phyloP scores from a whole-genome alignment of 2,888 invertebrate genomes.

The Arctia plantaginis region DNA sequence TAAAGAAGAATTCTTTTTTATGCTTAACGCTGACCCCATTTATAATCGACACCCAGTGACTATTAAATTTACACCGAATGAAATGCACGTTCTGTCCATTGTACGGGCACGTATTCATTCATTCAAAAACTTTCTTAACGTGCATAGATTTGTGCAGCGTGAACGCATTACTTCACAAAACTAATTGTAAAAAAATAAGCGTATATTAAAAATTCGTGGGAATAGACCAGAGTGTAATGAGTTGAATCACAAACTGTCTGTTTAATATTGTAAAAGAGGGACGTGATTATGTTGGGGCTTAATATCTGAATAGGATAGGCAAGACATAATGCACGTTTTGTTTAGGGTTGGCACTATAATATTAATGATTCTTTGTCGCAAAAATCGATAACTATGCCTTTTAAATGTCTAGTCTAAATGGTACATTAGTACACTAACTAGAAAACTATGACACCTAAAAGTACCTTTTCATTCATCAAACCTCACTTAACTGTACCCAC shows the following conservation, averaged over 20 bases:
- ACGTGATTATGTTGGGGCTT: slow-evolving; percentile 81
- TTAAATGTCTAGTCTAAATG: too few species aligned
- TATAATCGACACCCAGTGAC: slow-evolving; percentile 33
- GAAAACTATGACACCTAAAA: neutral
- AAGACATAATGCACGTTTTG: slow-evolving; percentile 77
- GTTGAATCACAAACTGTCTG: slow-evolving; percentile 73
- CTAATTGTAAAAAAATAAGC: slow-evolving; percentile 76
- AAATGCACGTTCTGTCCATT: slow-evolving; percentile 69
- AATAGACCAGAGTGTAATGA: slow-evolving; percentile 78
- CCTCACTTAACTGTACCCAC: neutral
- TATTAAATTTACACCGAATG: slow-evolving; percentile 63
- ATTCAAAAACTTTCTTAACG: slow-evolving; percentile 64
- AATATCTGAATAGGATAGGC: slow-evolving; percentile 81
- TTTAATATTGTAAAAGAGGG: slow-evolving; percentile 76
- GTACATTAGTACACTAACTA: too few species aligned
- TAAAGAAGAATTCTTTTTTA: neutral
- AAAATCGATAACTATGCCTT: neutral
- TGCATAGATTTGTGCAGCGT: slow-evolving; percentile 81
- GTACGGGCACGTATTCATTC: slow-evolving; percentile 60
- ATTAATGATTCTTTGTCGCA: neutral
- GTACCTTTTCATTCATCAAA: neutral
- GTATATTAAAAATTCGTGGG: slow-evolving; percentile 77
- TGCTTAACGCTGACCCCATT: slow-evolving; percentile 18
- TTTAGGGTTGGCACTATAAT: slow-evolving; percentile 60
- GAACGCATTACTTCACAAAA: slow-evolving; percentile 81